These are phyloP conservation scores for Hypocryptadius cinnamomeus DNA, from an alignment of 2,113 vertebrate species.

Conservation along the genomic window DNA sequence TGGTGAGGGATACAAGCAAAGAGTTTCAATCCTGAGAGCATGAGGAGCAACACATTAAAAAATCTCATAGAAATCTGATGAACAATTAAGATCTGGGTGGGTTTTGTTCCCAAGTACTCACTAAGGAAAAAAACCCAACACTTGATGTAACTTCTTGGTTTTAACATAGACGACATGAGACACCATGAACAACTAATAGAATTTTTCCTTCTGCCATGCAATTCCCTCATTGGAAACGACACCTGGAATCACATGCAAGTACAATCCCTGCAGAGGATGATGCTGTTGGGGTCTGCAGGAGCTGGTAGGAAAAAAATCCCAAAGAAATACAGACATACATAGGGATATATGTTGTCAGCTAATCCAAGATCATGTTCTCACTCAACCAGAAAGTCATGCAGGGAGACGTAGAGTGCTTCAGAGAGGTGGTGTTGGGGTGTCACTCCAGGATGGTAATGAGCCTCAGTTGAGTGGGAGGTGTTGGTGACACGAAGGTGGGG, in stretches of 20 bases:
- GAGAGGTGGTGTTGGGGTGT: background rate
- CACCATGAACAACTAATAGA: background rate
- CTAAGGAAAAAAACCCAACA: background rate
- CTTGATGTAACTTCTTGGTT: background rate
- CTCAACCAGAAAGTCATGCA: constrained; percentile 39
- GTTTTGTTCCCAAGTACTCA: background rate
- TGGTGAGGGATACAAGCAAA: background rate
- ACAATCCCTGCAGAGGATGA: background rate
- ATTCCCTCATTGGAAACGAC: background rate
- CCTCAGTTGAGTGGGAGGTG: background rate
- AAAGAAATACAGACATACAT: background rate
- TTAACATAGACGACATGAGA: background rate
- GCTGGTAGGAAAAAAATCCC: background rate
- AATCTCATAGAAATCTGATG: background rate
- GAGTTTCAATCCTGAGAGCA: background rate
- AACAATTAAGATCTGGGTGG: background rate
- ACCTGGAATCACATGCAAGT: background rate
- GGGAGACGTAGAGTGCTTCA: background rate
- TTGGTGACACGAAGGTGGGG: background rate
- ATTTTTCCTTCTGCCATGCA: constrained; percentile 13
- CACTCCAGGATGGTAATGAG: background rate
- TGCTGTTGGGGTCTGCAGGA: background rate
- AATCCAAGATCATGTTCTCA: constrained; percentile 50
- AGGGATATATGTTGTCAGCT: background rate
- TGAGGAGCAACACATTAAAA: background rate